Evolutionary conservation across 2,888 invertebrate genomes (phyloP).

Genomic region (Adela reaumurella): DNA sequence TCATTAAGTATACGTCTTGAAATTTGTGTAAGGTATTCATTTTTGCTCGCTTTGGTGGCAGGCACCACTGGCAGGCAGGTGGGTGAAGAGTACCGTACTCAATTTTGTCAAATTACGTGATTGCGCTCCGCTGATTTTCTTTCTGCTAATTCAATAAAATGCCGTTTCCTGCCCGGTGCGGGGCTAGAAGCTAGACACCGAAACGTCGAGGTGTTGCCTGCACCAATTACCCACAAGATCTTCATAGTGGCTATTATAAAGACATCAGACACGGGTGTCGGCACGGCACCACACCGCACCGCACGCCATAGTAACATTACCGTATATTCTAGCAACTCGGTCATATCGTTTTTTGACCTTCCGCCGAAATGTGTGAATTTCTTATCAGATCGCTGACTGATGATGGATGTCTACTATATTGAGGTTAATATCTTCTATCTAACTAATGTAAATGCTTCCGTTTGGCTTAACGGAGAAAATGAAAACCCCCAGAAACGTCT

Average conservation of each 20-base stretch:
- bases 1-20: too few species aligned
- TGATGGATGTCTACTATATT: too few species aligned
- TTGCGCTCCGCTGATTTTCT: neutral
- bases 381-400: neutral
- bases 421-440: too few species aligned
- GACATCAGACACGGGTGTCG: conserved; percentile 39
- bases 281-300: too few species aligned
- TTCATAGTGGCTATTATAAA: conserved; percentile 45
- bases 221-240: conserved; percentile 46
- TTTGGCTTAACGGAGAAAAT: too few species aligned
- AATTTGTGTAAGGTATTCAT: too few species aligned
- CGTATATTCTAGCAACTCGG: conserved; percentile 38
- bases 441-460: too few species aligned
- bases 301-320: conserved; percentile 49
- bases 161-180: neutral
- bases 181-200: neutral
- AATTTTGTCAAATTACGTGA: too few species aligned
- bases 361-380: conserved; percentile 16
- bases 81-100: too few species aligned
- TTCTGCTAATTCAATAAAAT: neutral
- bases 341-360: conserved; percentile 42
- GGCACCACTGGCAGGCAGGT: too few species aligned
- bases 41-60: too few species aligned
- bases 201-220: conserved; percentile 20
- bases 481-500: too few species aligned